phyloP scores from a whole-genome alignment of 2,888 invertebrate species.

The Hymenopus coronatus region DNA sequence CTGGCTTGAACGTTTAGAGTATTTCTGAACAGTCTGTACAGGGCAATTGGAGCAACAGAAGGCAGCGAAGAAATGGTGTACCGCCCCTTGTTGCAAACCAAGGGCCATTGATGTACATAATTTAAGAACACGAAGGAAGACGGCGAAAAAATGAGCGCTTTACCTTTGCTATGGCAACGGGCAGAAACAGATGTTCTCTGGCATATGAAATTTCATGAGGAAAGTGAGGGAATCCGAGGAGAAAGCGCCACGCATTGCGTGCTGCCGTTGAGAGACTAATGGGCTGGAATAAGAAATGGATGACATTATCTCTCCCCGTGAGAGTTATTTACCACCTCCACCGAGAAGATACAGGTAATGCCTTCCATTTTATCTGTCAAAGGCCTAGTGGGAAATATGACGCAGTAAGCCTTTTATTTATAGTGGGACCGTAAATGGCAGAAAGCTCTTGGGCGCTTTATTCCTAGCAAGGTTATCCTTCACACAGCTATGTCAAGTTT shows the following conservation, averaged over 20 bases:
- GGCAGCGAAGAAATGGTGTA: not conserved
- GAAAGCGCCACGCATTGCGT: not conserved
- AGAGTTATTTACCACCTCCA: not conserved
- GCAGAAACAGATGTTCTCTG: not conserved
- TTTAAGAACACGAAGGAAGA: not conserved
- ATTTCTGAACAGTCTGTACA: not conserved
- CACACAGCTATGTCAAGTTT: too few relatives aligned
- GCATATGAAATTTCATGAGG: not conserved
- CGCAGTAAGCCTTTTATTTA: not conserved
- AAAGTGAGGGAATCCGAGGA: not conserved
- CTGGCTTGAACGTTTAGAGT: too few relatives aligned
- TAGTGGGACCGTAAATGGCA: not conserved
- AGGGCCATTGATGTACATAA: not conserved
- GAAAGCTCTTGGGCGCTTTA: too few relatives aligned
- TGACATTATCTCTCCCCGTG: not conserved
- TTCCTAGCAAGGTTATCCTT: too few relatives aligned
- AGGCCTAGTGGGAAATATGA: not conserved
- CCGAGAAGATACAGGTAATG: not conserved
- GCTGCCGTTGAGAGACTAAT: not conserved
- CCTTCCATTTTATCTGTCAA: not conserved
- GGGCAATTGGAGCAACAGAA: not conserved
- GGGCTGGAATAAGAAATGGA: not conserved
- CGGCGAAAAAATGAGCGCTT: not conserved
- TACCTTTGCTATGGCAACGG: not conserved
- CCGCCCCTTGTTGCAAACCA: not conserved